Conservation (phyloP, 2,888 invertebrate genomes). For the Phalera bucephala region DNA sequence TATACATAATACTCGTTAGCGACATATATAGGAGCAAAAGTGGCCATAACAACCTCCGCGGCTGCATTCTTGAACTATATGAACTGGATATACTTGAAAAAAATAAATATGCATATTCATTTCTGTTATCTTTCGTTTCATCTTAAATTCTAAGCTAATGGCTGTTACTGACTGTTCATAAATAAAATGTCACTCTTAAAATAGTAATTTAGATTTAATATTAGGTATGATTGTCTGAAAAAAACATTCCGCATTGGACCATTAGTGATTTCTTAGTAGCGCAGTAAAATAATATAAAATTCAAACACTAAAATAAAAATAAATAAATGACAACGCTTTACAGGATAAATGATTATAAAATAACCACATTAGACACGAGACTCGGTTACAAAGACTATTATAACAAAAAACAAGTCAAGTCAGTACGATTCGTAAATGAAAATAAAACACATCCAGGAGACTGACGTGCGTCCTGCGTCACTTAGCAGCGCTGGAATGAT, state of each 20-base stretch:
- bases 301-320: slow-evolving; percentile 23
- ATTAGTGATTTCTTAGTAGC: slow-evolving; percentile 7
- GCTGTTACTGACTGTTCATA: neutral
- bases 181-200: neutral
- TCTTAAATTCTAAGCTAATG: neutral
- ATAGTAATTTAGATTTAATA: neutral
- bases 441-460: slow-evolving; percentile 76
- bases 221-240: neutral
- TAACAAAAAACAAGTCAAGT: slow-evolving; percentile 75
- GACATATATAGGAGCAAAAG: neutral
- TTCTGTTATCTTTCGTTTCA: neutral
- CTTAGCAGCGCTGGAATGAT: slow-evolving; percentile 82
- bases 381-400: slow-evolving; percentile 69
- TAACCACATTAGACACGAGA: slow-evolving; percentile 61
- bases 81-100: neutral
- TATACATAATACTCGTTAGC: neutral
- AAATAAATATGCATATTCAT: neutral
- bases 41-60: neutral
- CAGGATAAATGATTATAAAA: slow-evolving; percentile 55
- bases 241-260: slow-evolving; percentile 8
- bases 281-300: slow-evolving; percentile 13
- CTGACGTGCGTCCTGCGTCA: slow-evolving; percentile 83
- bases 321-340: slow-evolving; percentile 31
- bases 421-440: slow-evolving; percentile 75
- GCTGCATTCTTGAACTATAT: neutral